Evolutionary conservation across 2,888 invertebrate species (phyloP), one percentile per base, ranked within the genome.

Genomic region (Tethea ocularis): DNA sequence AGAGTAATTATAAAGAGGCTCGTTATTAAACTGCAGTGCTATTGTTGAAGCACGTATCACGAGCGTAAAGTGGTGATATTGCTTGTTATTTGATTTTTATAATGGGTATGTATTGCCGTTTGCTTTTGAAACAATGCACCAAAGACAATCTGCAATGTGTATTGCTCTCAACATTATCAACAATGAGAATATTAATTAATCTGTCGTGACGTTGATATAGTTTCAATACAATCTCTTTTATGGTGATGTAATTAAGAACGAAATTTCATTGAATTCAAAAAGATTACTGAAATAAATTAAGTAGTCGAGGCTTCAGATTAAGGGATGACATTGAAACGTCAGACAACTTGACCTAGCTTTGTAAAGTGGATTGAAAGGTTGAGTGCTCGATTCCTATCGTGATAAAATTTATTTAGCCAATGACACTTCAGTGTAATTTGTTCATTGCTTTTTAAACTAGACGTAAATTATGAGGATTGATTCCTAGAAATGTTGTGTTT

Each of bases 41-140:
- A 80, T 85, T 83, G 84, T 84, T 73, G 65, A 69, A 62, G 64
- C 83, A 85, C 82, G 84, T 75, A 72, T 74, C 68, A 61, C 46
- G 4, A 20, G 20, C 46, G 10, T 17, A 46, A 20, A 20, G 6
- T 17, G 8, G 11, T 20, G n/a, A n/a, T 17, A 4, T 41, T 46
- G 41, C 17, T 46, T 46, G 46, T 46, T 20, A 46, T 20, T 1
- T 46, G n/a, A 46, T 46, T 20, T 46, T 7, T 7, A 20, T 8
- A 4, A 20, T 6, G 20, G 2, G 2, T 17, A n/a, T 20, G 46
- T n/a, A 46, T 46, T 46, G 41, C 20, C 6, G 0, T 46, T 46
- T 17, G 10, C 8, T 46, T n/a, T 46, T n/a, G 8, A 46, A 33
- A 33, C 33, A 33, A 13, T 33, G 33, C 33, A 33, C 3, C 1